phyloP scores from a whole-genome alignment of 1,140 invertebrate genomes.

The Hetaerina americana region DNA sequence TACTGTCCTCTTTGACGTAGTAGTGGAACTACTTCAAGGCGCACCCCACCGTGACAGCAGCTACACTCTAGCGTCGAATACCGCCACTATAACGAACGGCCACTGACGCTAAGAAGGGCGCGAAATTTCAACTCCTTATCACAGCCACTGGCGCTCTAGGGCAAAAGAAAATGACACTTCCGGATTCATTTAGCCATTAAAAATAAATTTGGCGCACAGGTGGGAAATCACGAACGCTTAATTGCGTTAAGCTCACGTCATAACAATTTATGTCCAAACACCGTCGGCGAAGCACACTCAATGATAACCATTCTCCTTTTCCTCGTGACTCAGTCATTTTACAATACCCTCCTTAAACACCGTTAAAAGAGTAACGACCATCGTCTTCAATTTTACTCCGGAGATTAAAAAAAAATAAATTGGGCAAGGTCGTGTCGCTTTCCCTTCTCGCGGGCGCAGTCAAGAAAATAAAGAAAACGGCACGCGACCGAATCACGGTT shows the following conservation, averaged over 20 bases:
- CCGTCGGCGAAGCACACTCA: not conserved
- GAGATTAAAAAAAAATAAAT: constrained; percentile 1
- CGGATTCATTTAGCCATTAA: no score
- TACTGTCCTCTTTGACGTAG: not conserved
- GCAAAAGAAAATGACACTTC: no score
- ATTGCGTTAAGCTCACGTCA: not conserved
- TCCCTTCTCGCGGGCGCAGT: no score
- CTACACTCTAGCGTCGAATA: not conserved
- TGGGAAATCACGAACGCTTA: not conserved
- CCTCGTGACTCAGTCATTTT: not conserved
- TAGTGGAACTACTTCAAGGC: not conserved
- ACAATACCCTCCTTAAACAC: not conserved
- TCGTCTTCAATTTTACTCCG: not conserved
- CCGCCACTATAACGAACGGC: not conserved
- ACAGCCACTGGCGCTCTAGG: not conserved
- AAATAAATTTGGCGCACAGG: no score
- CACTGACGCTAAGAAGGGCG: not conserved
- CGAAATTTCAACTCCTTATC: not conserved
- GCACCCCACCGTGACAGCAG: not conserved
- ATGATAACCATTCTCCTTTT: not conserved
- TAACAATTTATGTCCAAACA: not conserved
- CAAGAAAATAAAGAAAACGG: not conserved
- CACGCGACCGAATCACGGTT: not conserved
- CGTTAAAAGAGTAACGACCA: not conserved
- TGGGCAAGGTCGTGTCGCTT: not conserved